Percentiles rank a stretch among this genome's conserved stretches.
Conservation (phyloP, 2,113 vertebrate genomes). For the Rhea pennata region DNA sequence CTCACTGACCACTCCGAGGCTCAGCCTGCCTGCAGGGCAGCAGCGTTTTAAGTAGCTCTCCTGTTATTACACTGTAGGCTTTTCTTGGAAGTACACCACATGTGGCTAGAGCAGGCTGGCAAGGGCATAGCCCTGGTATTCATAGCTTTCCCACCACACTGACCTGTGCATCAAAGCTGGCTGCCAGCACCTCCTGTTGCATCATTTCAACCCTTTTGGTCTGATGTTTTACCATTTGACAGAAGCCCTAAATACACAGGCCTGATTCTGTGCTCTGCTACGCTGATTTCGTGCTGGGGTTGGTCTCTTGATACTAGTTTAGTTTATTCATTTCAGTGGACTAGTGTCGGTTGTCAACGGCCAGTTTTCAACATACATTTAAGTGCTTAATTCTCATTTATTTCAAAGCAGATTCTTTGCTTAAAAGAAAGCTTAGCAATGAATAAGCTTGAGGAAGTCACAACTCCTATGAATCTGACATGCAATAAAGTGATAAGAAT, state of each 20-base stretch:
- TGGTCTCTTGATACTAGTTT: background rate
- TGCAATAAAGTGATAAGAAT: background rate
- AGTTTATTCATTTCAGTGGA: background rate
- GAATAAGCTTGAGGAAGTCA: background rate
- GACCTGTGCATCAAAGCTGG: conserved; percentile 28
- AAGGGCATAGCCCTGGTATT: conserved; percentile 69
- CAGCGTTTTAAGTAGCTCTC: conserved; percentile 25
- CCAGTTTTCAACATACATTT: background rate
- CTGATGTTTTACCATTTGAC: conserved; percentile 30
- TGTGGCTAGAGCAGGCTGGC: conserved; percentile 61
- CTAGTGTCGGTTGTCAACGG: background rate
- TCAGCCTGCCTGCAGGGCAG: background rate
- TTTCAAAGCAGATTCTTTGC: background rate
- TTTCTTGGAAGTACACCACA: conserved; percentile 50
- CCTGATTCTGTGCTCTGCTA: conserved; percentile 7
- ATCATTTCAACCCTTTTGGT: conserved; percentile 34
- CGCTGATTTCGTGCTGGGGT: background rate
- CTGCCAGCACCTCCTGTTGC: conserved; percentile 44
- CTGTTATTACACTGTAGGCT: conserved; percentile 21
- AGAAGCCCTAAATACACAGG: background rate
- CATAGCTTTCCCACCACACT: conserved; percentile 34
- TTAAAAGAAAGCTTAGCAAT: background rate
- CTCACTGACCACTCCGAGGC: fast-evolving
- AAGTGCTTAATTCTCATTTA: background rate
- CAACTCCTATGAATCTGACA: background rate